Evolutionary conservation across 2,888 invertebrate species (phyloP).

Genomic region (Hyalella azteca): DNA sequence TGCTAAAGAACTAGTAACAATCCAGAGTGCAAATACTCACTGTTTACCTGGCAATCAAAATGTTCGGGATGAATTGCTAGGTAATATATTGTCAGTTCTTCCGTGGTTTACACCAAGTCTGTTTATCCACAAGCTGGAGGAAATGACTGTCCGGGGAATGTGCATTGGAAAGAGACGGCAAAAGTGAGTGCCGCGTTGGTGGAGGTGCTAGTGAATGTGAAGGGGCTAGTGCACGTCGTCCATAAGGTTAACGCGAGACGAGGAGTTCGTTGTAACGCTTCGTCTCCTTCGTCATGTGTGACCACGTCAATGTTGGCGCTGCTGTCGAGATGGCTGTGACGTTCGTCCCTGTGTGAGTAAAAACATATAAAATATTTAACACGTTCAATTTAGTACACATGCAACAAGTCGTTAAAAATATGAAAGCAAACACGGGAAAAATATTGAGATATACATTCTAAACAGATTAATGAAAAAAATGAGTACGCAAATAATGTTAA

Average conservation of each 20-base stretch:
- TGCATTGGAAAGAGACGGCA: conserved; percentile 45
- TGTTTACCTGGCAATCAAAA: too few species aligned
- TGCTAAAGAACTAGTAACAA: too few species aligned
- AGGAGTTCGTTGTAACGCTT: neutral
- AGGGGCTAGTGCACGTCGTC: conserved; percentile 10
- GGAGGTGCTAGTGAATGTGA: conserved; percentile 44
- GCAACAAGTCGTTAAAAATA: too few species aligned
- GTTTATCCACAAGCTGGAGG: conserved; percentile 29
- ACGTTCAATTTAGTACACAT: too few species aligned
- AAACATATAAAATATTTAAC: neutral
- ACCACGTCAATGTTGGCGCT: neutral
- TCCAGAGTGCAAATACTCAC: too few species aligned
- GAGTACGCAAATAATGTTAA: too few species aligned
- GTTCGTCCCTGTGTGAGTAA: neutral
- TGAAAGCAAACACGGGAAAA: too few species aligned
- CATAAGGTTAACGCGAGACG: conserved; percentile 33
- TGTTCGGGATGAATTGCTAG: too few species aligned
- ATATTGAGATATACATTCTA: too few species aligned
- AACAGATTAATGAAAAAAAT: too few species aligned
- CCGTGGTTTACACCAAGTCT: neutral
- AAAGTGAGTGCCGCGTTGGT: conserved; percentile 41
- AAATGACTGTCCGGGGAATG: neutral
- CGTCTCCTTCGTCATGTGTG: neutral
- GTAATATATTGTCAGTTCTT: neutral
- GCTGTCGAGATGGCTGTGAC: neutral